Evolutionary conservation across 2,888 invertebrate genomes (phyloP), one percentile per base, ranked within the genome.

Genomic region (Emmelina monodactyla): DNA sequence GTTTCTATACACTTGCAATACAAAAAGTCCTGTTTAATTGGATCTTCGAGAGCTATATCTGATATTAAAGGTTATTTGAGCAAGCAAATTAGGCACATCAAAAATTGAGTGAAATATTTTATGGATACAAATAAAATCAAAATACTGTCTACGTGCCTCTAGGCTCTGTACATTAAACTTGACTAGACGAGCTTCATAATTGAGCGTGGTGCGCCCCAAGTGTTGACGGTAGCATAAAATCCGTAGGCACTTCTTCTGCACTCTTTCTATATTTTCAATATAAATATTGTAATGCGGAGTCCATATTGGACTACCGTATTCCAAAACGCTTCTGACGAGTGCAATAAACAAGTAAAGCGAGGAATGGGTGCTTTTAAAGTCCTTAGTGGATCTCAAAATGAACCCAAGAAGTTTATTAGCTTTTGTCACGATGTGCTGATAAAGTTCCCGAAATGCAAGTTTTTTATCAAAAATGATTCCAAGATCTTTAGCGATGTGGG

Each of bases 211-310:
- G 11, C 25, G 25, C 9, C 25, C 25, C 3, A 10, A 10, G 3
- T 25, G 9, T 3, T 7, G n/a, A 4, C 29, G 12, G 29, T 11
- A 29, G 13, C 13, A 5, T 9, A 29, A 14, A 3, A 13, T 9
- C 12, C 29, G 12, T 13, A 29, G 13, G 22, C 35, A 36, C 33
- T 32, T n/a, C 15, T 33, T 39, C 12, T 28, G 11, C 12, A 25
- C 35, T 7, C 16, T 28, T 32, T 32, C 28, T 22, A 31, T 1
- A 34, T 43, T 13, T 7, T 29, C 14, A 6, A 29, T 14, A 9
- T 29, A 14, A 7, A 13, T 3, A 4, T 29, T 29, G 29, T 29
- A 29, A 9, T 14, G 14, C 12, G 29, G 29, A 14, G 13, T 3
- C 29, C 29, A 29, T 6, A 29, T 5, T 9, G 9, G 5, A 13